Conservation (phyloP, 2,797 vertebrate genomes). For the Monodelphis domestica region DNA sequence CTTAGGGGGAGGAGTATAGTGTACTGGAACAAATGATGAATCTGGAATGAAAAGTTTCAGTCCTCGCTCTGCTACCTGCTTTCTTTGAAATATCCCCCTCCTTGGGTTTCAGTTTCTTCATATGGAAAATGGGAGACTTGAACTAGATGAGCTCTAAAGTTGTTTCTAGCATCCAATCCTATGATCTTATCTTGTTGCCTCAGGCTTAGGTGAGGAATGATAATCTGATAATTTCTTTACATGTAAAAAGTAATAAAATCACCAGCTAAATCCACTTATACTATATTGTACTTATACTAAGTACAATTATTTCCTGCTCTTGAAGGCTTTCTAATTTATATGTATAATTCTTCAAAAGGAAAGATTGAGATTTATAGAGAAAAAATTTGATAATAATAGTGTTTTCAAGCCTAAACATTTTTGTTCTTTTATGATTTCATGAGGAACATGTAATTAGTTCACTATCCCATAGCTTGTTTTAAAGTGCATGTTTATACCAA, state of each 20-base stretch:
- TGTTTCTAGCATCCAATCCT: background rate
- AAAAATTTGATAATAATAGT: constrained; percentile 35
- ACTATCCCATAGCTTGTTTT: constrained; percentile 22
- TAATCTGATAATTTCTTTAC: background rate
- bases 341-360: constrained; percentile 6
- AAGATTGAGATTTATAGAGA: constrained; percentile 41
- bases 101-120: background rate
- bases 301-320: constrained; percentile 44
- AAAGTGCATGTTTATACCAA: constrained; percentile 16
- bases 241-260: constrained; percentile 21
- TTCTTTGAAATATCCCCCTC: background rate
- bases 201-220: background rate
- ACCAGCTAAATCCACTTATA: too few species aligned
- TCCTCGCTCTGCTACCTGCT: background rate
- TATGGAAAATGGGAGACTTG: background rate
- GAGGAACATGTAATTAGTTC: background rate
- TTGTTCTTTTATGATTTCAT: constrained; percentile 26
- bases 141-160: too few species aligned
- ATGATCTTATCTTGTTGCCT: background rate
- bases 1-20: background rate
- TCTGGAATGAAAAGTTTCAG: constrained; percentile 22
- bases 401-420: background rate
- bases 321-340: background rate
- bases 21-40: background rate
- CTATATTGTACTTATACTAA: too few species aligned